Evolutionary conservation across 2,797 vertebrate species (phyloP).

Genomic region (Heteromormyrus szaboi): DNA sequence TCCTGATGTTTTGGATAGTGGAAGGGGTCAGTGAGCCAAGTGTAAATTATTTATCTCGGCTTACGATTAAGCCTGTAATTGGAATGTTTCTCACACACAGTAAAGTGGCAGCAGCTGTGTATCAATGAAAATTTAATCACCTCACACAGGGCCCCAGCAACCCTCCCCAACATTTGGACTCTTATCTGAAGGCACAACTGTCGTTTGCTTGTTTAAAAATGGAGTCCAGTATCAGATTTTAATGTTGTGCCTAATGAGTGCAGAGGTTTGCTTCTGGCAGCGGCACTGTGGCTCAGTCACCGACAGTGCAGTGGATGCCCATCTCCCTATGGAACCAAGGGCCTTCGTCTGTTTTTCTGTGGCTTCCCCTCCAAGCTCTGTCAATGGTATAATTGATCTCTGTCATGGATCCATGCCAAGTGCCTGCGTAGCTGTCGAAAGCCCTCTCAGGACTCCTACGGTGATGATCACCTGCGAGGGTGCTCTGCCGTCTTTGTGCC

Average conservation of each 20-base stretch:
- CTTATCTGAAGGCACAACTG: conserved; percentile 38
- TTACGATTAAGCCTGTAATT: conserved; percentile 64
- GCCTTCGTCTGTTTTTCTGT: conserved; percentile 6
- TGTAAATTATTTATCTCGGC: conserved; percentile 64
- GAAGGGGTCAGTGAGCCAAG: conserved; percentile 59
- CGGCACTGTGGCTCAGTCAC: conserved; percentile 36
- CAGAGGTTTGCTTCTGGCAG: conserved; percentile 35
- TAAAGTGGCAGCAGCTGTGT: conserved; percentile 66
- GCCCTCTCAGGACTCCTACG: not conserved
- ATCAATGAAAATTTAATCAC: conserved; percentile 69
- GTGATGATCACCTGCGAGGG: not conserved
- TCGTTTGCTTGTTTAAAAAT: conserved; percentile 49
- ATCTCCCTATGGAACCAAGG: conserved; percentile 35
- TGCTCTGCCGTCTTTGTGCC: not conserved
- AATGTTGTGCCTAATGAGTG: conserved; percentile 46
- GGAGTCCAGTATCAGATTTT: conserved; percentile 55
- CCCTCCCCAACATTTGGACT: conserved; percentile 35
- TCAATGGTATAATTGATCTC: conserved; percentile 40
- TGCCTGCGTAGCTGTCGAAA: conserved; percentile 20
- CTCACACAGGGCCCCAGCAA: conserved; percentile 32
- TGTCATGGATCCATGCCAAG: conserved; percentile 36
- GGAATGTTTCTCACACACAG: conserved; percentile 64
- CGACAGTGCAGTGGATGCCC: conserved; percentile 37
- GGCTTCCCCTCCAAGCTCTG: conserved; percentile 36
- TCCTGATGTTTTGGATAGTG: conserved; percentile 45